Evolutionary conservation across 2,888 invertebrate genomes (phyloP).

Genomic region (Morpho helenor): DNA sequence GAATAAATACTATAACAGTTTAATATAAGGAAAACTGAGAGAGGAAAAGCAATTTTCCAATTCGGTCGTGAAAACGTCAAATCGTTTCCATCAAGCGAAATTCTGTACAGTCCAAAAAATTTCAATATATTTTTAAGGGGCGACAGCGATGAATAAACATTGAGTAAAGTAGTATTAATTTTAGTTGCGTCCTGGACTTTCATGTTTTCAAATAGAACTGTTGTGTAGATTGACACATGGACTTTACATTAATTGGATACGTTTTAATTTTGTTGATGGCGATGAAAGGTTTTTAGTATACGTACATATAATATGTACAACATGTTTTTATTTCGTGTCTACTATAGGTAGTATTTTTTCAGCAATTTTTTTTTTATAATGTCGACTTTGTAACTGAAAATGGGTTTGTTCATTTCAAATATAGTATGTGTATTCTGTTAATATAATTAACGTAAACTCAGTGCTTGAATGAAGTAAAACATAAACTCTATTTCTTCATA

Average conservation of each 20-base stretch:
- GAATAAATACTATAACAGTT: constrained; percentile 11
- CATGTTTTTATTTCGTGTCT: too few relatives aligned
- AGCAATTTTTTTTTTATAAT: too few relatives aligned
- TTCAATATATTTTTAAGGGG: constrained; percentile 9
- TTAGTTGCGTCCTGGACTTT: constrained; percentile 2
- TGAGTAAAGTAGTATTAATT: neutral
- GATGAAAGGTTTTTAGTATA: neutral
- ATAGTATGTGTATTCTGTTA: too few relatives aligned
- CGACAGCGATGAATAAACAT: constrained; percentile 13
- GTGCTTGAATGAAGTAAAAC: too few relatives aligned
- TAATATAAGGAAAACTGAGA: neutral
- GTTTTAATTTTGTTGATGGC: constrained; percentile 5
- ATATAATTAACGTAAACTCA: too few relatives aligned
- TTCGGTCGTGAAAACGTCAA: constrained; percentile 11
- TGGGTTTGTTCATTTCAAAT: too few relatives aligned
- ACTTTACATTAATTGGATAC: neutral
- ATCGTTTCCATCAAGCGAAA: constrained; percentile 7
- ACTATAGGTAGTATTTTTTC: too few relatives aligned
- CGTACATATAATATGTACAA: too few relatives aligned
- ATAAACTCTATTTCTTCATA: too few relatives aligned
- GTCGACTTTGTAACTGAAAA: too few relatives aligned
- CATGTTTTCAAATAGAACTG: constrained; percentile 6
- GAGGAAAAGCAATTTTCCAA: constrained; percentile 2
- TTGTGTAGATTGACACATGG: neutral
- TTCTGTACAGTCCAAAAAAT: constrained; percentile 17